Conservation (phyloP, 2,113 vertebrate genomes). For the Gila orcuttii region DNA sequence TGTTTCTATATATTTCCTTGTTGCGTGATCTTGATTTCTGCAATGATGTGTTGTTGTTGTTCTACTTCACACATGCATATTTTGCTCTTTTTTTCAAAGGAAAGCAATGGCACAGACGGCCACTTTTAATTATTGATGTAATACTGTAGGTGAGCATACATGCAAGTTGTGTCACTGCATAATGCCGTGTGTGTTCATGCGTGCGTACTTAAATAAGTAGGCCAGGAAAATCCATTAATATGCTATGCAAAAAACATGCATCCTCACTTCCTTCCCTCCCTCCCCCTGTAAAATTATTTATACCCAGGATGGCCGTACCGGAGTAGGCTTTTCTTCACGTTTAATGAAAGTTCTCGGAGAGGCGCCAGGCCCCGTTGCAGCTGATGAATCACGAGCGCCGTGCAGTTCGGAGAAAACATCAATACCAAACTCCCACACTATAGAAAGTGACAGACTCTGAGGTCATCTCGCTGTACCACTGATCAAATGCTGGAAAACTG, state of each 20-base stretch:
- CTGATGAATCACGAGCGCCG: neutral
- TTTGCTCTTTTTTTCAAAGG: neutral
- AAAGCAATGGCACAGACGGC: neutral
- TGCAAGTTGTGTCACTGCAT: constrained; percentile 10
- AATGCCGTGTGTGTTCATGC: constrained; percentile 11
- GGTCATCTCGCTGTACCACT: neutral
- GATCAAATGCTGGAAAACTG: neutral
- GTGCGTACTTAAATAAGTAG: neutral
- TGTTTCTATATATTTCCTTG: constrained; percentile 23
- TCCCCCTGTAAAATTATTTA: neutral
- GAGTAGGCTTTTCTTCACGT: neutral
- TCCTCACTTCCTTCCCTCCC: neutral
- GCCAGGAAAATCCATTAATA: neutral
- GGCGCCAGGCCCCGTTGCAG: neutral
- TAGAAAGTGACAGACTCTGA: constrained; percentile 8
- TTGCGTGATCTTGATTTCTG: constrained; percentile 17
- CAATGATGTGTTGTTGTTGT: constrained; percentile 12
- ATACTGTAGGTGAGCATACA: neutral
- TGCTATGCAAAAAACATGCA: constrained; percentile 17
- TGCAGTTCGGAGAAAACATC: neutral
- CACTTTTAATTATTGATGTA: constrained; percentile 17
- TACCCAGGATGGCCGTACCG: neutral
- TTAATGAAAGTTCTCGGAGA: constrained; percentile 16
- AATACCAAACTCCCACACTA: neutral
- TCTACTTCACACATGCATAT: neutral